Evolutionary conservation across 1,140 invertebrate species (phyloP).

Genomic region (Brachionus calyciflorus): DNA sequence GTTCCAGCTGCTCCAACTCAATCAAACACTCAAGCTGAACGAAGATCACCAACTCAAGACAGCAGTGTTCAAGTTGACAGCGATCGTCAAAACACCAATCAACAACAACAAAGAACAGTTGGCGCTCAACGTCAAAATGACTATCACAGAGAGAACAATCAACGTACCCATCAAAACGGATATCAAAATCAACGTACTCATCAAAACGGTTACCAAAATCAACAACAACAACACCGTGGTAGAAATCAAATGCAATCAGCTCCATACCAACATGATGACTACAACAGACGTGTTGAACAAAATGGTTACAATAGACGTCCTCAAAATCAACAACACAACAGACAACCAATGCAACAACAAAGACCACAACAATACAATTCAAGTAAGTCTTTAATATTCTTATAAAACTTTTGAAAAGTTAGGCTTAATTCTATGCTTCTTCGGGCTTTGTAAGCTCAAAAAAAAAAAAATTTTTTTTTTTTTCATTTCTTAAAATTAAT

Average conservation of each 20-base stretch:
- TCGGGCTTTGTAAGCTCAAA: not conserved
- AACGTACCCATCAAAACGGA: not conserved
- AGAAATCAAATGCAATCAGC: not conserved
- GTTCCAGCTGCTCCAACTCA: not conserved
- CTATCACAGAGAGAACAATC: conserved; percentile 12
- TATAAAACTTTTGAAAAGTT: not conserved
- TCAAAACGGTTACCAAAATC: conserved; percentile 32
- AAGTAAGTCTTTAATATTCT: not conserved
- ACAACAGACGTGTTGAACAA: too few relatives aligned
- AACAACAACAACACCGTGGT: conserved; percentile 24
- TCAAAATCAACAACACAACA: not conserved
- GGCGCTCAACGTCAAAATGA: conserved; percentile 17
- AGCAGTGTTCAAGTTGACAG: conserved; percentile 45
- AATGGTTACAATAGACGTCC: conserved; percentile 37
- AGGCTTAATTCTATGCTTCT: conserved; percentile 34
- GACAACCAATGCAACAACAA: conserved; percentile 34
- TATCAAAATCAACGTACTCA: conserved; percentile 28
- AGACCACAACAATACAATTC: conserved; percentile 2
- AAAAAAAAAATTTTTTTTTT: not conserved
- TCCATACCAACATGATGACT: too few relatives aligned
- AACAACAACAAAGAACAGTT: conserved; percentile 17
- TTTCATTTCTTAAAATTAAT: not conserved
- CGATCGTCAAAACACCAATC: conserved; percentile 11
- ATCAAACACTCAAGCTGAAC: not conserved
- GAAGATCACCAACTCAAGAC: conserved; percentile 44